Evolutionary conservation across 2,888 invertebrate species (phyloP), one percentile per base, ranked within the genome.

Genomic region (Eupeodes latifasciatus): DNA sequence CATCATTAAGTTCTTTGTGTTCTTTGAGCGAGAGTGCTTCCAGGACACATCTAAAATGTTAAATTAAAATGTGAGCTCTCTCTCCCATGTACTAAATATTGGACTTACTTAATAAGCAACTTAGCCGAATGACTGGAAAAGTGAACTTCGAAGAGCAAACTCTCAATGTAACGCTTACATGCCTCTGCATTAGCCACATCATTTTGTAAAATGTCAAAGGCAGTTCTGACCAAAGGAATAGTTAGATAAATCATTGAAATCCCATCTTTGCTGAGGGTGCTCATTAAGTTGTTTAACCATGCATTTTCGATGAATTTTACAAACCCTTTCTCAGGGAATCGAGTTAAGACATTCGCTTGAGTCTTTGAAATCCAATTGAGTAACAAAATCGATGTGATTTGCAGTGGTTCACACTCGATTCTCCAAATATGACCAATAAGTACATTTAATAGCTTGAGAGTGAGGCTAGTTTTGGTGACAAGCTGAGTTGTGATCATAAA

Each of bases 401-500:
- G 94, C 66, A 98, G 94, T n/a, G 92, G 91, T 10, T 94, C 91
- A 51, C 93, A 93, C 7, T 94, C 92, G 61, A 94, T 93, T 91
- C 95, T 94, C 1, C 95, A 93, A 10, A 96, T 93, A 83, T 95
- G 96, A 51, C 95, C 94, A 0, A 97, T 92, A 0, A 97, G 93
- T 14, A 94, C 94, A 80, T 95, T 94, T 87, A 96, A 94, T 0
- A 96, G 92, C 69, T 94, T 94, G 2, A 93, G 90, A 51, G 94
- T 94, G 1, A 98, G 91, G 66, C 94, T 94, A 0, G 95, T 94
- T 93, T 96, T 96, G 0, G 95, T 94, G 0, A 96, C 94, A 14
- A 98, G 92, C 91, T 96, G 96, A 0, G 96, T 96, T 0, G 96
- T 92, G 40, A 98, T 95, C 93, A 98, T 96, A 91, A 96, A 97